phyloP scores from a whole-genome alignment of 2,113 vertebrate genomes.

The Pituophis catenifer region DNA sequence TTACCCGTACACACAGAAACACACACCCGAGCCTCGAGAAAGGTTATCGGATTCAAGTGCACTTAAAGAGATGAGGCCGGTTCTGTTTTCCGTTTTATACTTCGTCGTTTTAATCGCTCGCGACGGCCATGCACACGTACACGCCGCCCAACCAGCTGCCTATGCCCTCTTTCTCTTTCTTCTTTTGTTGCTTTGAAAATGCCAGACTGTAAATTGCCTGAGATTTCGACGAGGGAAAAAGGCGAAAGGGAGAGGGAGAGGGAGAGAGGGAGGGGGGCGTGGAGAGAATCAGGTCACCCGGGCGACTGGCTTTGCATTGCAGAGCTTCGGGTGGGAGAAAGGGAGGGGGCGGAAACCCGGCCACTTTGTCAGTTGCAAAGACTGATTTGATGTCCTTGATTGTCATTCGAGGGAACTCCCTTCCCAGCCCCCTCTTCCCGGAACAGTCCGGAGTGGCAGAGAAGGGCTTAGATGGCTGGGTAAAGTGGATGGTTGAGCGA shows the following conservation, averaged over 20 bases:
- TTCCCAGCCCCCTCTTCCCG: not conserved
- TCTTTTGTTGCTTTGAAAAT: slow-evolving; percentile 28
- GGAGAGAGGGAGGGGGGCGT: not conserved
- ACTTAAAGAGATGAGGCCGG: not conserved
- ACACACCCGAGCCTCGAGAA: not conserved
- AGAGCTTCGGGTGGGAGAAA: slow-evolving; percentile 8
- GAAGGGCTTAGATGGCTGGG: not conserved
- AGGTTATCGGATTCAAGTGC: not conserved
- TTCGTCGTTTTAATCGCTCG: not conserved
- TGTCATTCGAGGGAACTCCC: slow-evolving; percentile 59
- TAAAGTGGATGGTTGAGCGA: slow-evolving; percentile 25
- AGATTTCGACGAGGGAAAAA: slow-evolving; percentile 29
- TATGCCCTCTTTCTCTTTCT: not conserved
- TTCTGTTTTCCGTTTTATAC: not conserved
- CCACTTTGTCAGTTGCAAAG: slow-evolving; percentile 32
- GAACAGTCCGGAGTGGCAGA: not conserved
- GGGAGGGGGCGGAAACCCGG: not conserved
- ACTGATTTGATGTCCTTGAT: slow-evolving; percentile 61
- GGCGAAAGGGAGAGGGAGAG: not conserved
- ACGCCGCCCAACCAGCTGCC: slow-evolving; percentile 27
- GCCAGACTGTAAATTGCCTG: slow-evolving; percentile 58
- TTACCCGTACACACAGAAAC: not conserved
- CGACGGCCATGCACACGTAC: not conserved
- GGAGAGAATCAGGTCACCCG: slow-evolving; percentile 54
- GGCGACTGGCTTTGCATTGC: slow-evolving; percentile 19